Evolutionary conservation across 2,797 vertebrate genomes (phyloP), one percentile per base, ranked within the genome.

Genomic region (Microctenopoma lineatum): DNA sequence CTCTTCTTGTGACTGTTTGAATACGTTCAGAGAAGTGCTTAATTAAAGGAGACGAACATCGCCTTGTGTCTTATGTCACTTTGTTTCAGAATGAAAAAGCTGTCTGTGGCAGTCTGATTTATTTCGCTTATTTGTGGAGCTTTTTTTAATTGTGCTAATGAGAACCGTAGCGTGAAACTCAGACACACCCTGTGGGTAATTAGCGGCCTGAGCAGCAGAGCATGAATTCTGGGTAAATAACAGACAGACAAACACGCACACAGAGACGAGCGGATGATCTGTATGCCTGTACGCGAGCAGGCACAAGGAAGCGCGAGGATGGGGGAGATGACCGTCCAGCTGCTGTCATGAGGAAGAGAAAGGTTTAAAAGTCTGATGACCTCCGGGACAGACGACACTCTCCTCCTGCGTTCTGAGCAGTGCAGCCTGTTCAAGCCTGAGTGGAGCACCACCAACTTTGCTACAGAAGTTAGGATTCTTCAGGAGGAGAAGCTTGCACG

Each of bases 261-360:
- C 2, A 29, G 11, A 65, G 10, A 9, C 14, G 7, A 0, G 34
- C 3, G 2, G 45, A 2, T 13, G 27, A 59, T 73, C 42, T 66
- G 71, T 21, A 75, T 70, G 39, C 57, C 26, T 9, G n/a, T 21
- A 21, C 21, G 21, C 21, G 3, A 13, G 48, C 44, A 4, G 7
- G 29, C 29, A 32, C 29, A 7, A 6, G 29, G 7, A 32, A 32
- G 29, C 29, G 7, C 7, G 29, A 32, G 42, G 14, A 42, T 21
- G 50, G 18, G 1, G 18, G 11, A 60, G 62, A 21, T 18, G 51
- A 38, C 25, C 18, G 45, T 9, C 16, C 52, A 26, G 48, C 69
- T 50, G 11, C 55, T 81, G 55, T 59, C 69, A 67, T 26, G 59
- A 52, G 14, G 29, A 32, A 32, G 29, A 32, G 29, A 32, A 7